Conservation (phyloP, 2,797 vertebrate species). For the Macropodus opercularis region DNA sequence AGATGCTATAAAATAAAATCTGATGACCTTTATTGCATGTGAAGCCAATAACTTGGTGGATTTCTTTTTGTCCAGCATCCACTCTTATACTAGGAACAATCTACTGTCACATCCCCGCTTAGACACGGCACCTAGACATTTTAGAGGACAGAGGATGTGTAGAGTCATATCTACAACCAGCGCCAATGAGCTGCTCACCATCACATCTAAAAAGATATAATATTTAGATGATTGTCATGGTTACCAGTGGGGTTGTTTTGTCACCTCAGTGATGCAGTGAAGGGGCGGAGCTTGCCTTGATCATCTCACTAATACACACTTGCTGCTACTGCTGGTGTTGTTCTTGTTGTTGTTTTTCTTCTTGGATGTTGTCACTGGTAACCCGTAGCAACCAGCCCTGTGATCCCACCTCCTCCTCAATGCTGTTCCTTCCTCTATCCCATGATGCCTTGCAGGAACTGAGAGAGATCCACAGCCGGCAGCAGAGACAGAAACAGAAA, state of each 20-base stretch:
- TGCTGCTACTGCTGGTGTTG: conserved; percentile 28
- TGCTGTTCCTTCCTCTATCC: conserved; percentile 71
- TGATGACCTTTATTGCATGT: too few relatives aligned
- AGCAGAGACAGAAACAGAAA: conserved; percentile 93
- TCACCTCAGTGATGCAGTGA: background rate
- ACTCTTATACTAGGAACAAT: background rate
- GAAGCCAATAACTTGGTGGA: background rate
- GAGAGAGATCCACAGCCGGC: conserved; percentile 93
- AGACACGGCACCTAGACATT: too few relatives aligned
- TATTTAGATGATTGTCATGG: background rate
- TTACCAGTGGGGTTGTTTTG: background rate
- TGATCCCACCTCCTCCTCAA: conserved; percentile 63
- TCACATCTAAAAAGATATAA: background rate
- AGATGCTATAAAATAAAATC: too few relatives aligned
- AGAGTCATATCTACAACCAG: background rate
- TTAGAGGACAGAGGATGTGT: background rate
- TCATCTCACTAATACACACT: conserved; percentile 55
- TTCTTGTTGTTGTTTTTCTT: conserved; percentile 39
- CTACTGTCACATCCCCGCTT: background rate
- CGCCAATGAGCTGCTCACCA: background rate
- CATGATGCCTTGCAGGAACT: conserved; percentile 87
- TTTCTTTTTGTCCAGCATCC: background rate
- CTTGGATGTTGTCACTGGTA: conserved; percentile 55
- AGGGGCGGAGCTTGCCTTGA: conserved; percentile 63
- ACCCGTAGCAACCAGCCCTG: conserved; percentile 64